Evolutionary conservation across 2,797 vertebrate species (phyloP).

Genomic region (Diplodus puntazzo): DNA sequence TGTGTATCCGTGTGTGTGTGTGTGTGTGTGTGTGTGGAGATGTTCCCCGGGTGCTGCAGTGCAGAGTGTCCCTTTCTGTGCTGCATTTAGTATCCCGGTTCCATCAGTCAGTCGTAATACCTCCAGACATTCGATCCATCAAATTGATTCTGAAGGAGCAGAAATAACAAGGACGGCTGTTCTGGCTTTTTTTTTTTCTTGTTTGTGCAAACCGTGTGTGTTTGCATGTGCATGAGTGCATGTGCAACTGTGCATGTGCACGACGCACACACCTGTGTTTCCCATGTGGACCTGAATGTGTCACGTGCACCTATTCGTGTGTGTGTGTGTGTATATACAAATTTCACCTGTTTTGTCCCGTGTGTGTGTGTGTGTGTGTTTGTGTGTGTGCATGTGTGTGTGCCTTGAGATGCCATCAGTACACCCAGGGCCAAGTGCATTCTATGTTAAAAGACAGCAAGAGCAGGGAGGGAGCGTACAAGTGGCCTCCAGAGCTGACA

Average conservation of each 20-base stretch:
- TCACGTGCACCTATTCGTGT: constrained; percentile 34
- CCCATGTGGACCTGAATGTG: constrained; percentile 39
- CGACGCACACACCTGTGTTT: constrained; percentile 48
- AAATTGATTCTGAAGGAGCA: constrained; percentile 78
- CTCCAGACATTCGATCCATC: constrained; percentile 82
- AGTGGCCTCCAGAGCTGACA: constrained; percentile 68
- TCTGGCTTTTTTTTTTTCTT: constrained; percentile 58
- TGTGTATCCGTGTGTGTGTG: constrained; percentile 15
- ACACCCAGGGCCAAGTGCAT: constrained; percentile 55
- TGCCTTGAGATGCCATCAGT: constrained; percentile 57
- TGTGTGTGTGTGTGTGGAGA: constrained; percentile 36
- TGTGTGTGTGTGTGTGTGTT: constrained; percentile 18
- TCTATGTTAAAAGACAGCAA: constrained; percentile 55
- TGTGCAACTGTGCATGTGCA: constrained; percentile 52
- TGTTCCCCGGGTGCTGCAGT: constrained; percentile 60
- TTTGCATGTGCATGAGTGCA: constrained; percentile 1
- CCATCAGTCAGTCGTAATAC: constrained; percentile 81
- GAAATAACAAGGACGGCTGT: constrained; percentile 69
- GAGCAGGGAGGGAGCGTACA: constrained; percentile 44
- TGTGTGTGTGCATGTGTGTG: constrained; percentile 24
- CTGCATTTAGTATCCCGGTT: constrained; percentile 67
- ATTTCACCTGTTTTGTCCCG: constrained; percentile 40
- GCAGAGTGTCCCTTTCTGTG: constrained; percentile 59
- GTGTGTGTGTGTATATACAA: constrained; percentile 58
- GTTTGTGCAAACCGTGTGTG: constrained; percentile 1